These are phyloP conservation scores for Choristoneura fumiferana DNA, from an alignment of 1,140 invertebrate species.

Conservation along the genomic window DNA sequence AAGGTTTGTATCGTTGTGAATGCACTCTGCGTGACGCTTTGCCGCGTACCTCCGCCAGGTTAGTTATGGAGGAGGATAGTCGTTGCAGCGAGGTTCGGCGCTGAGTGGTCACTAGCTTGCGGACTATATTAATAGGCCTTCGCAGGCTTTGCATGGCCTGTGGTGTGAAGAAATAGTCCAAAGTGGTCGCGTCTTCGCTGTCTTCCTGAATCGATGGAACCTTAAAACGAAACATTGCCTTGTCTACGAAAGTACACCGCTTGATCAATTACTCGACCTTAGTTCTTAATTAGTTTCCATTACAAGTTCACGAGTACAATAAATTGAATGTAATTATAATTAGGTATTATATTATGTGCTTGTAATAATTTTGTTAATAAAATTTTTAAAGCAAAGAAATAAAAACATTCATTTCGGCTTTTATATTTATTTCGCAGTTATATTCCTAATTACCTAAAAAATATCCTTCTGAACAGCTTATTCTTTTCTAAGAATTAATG, in stretches of 20 bases:
- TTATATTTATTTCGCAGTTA: no score
- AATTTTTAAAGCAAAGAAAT: not conserved
- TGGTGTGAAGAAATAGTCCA: conserved; percentile 56
- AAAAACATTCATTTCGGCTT: conserved; percentile 2
- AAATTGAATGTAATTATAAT: no score
- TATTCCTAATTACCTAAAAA: no score
- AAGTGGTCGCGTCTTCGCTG: conserved; percentile 47
- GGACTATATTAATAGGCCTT: conserved; percentile 67
- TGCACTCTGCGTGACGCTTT: conserved; percentile 47
- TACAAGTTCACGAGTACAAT: no score
- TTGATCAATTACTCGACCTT: not conserved
- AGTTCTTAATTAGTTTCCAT: no score
- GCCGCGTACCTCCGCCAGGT: conserved; percentile 69
- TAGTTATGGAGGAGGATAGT: conserved; percentile 70
- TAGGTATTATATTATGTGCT: no score
- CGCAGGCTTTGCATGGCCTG: conserved; percentile 59
- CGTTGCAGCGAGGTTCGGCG: conserved; percentile 68
- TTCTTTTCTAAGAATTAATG: no score
- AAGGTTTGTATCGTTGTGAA: conserved; percentile 40
- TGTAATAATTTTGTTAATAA: not conserved
- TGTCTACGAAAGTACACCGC: conserved; percentile 13
- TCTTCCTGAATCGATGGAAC: conserved; percentile 64
- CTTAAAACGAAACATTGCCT: conserved; percentile 54
- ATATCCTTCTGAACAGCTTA: no score
- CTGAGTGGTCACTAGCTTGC: conserved; percentile 70